Evolutionary conservation across 2,888 invertebrate genomes (phyloP).

Genomic region (Scrobipalpa atriplicella): DNA sequence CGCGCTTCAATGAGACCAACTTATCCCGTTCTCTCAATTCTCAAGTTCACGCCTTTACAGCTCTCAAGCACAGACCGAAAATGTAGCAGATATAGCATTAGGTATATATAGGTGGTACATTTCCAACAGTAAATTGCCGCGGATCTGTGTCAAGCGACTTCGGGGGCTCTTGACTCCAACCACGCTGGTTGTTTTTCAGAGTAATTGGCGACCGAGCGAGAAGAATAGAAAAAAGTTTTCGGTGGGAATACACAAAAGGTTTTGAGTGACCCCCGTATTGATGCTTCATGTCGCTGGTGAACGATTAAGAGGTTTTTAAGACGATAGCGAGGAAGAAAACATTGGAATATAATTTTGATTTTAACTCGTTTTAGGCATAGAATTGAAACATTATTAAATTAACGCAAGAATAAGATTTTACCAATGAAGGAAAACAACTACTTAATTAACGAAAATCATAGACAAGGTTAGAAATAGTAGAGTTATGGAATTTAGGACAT

Average conservation of each 20-base stretch:
- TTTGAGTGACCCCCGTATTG: conserved; percentile 6
- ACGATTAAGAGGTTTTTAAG: neutral
- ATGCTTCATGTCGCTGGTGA: neutral
- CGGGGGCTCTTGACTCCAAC: conserved; percentile 41
- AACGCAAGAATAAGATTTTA: neutral
- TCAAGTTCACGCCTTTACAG: conserved; percentile 12
- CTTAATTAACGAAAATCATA: too few species aligned
- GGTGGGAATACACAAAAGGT: conserved; percentile 17
- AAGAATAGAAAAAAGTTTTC: conserved; percentile 14
- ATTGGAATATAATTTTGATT: neutral
- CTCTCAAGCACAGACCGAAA: conserved; percentile 11
- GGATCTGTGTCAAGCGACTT: conserved; percentile 61
- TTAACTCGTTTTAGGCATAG: neutral
- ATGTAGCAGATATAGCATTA: conserved; percentile 8
- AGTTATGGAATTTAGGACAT: too few species aligned
- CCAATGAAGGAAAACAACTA: too few species aligned
- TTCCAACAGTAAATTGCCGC: conserved; percentile 21
- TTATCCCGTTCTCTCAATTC: neutral
- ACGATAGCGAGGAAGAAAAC: neutral
- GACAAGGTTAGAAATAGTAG: too few species aligned
- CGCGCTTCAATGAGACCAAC: neutral
- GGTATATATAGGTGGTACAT: conserved; percentile 5
- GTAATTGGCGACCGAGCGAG: conserved; percentile 24
- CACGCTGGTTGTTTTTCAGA: conserved; percentile 31
- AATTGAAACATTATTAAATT: neutral